These are phyloP conservation scores for Cheiracanthium punctorium DNA, from an alignment of 2,888 invertebrate genomes.

Conservation along the genomic window DNA sequence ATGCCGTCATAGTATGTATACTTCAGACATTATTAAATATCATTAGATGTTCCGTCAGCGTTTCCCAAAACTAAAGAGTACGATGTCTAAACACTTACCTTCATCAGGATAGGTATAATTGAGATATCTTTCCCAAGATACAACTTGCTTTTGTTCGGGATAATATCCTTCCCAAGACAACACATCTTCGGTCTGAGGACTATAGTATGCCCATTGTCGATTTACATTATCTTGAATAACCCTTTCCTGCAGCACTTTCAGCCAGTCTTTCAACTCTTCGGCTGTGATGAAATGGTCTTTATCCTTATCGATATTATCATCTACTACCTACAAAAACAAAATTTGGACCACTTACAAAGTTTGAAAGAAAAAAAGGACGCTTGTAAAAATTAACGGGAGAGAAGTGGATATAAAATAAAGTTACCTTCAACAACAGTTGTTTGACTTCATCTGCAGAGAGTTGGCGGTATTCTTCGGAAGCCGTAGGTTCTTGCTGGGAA, in stretches of 20 bases:
- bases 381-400: no score
- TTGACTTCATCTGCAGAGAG: conserved; percentile 60
- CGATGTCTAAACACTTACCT: conserved; percentile 62
- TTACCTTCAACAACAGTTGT: conserved; percentile 49
- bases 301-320: conserved; percentile 66
- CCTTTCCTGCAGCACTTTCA: conserved; percentile 70
- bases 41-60: no score
- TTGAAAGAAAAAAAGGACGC: no score
- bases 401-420: no score
- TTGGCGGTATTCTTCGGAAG: conserved; percentile 54
- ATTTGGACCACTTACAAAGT: no score
- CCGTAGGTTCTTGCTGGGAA: conserved; percentile 5
- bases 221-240: conserved; percentile 73
- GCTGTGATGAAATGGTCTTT: conserved; percentile 62
- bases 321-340: conserved; percentile 62
- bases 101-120: conserved; percentile 72
- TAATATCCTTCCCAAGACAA: conserved; percentile 72
- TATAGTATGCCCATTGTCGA: conserved; percentile 72
- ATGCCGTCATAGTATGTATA: no score
- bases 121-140: conserved; percentile 72
- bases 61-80: no score
- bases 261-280: conserved; percentile 72
- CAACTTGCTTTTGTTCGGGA: conserved; percentile 71
- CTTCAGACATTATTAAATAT: no score
- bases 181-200: conserved; percentile 71